These are phyloP conservation scores for Falco rusticolus DNA, from an alignment of 2,797 vertebrate genomes.

Conservation along the genomic window DNA sequence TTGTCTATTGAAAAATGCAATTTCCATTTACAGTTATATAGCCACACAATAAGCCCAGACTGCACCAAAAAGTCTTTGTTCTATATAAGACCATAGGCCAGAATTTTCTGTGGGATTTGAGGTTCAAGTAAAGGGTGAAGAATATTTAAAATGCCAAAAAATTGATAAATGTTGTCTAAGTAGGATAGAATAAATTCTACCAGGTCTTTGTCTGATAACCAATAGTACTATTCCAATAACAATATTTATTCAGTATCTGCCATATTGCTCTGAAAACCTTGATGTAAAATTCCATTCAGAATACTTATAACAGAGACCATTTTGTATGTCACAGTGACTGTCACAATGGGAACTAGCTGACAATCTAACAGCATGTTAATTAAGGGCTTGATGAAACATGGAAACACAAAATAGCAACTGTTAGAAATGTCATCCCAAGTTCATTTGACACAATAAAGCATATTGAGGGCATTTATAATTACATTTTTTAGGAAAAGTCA, in stretches of 20 bases:
- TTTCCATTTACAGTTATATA: background rate
- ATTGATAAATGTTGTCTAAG: background rate
- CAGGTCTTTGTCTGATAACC: background rate
- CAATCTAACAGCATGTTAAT: background rate
- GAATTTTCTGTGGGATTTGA: background rate
- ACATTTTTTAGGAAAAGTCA: background rate
- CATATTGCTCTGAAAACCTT: background rate
- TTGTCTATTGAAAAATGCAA: background rate
- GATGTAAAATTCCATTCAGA: background rate
- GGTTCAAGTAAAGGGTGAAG: background rate
- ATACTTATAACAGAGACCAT: background rate
- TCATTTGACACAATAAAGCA: background rate
- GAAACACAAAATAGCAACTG: background rate
- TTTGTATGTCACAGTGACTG: background rate
- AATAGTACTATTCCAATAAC: background rate
- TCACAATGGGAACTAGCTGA: background rate
- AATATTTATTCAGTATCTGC: background rate
- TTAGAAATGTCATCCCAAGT: background rate
- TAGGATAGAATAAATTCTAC: background rate
- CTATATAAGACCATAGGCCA: background rate
- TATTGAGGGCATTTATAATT: background rate
- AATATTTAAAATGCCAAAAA: background rate
- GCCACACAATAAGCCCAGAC: background rate
- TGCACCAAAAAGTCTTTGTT: background rate
- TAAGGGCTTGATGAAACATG: background rate